Base-by-base conservation (phyloP, 1,140 invertebrate species). In the Lepidurus packardi region DNA sequence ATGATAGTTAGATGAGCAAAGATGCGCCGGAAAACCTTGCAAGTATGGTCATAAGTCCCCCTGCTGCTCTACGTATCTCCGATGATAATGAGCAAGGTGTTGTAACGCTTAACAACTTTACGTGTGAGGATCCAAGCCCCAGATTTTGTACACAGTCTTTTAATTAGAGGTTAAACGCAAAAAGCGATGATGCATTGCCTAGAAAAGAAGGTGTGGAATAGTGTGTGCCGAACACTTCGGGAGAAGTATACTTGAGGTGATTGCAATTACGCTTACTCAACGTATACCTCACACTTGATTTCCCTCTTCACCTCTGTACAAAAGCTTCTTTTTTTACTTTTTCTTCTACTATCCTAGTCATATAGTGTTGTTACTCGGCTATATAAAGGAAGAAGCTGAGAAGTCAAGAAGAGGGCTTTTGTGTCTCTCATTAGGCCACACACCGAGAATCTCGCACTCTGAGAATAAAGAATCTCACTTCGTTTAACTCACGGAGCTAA, bases 1-100 rank as follows among this genome's bases (percentile, higher is more conserved):
- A 65, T n/a, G 53, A 65, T 65, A 65, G 21, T 65, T 65, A 65
- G 53, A 11, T 65, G 53, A 65, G 53, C 53, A 65, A 65, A 65
- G 53, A 65, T 21, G 53, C 6, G 53, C 53, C 21, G 21, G 53
- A 65, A 65, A 65, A 65, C 21, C 9, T 34, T 65, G 53, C 13
- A 65, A 65, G 53, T 7, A 16, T 65, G n/a, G 53, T 65, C 53
- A 65, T 65, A 65, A 65, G 53, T 65, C n/a, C 6, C 6, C 21
- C 16, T 9, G 53, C 53, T 65, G 53, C 21, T 65, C 21, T 13
- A 65, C 53, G 53, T 65, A 65, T 65, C 21, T 65, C n/a, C 8
- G 13, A 13, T 16, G 16, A 21, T 65, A 65, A 65, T 21, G 53
- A 65, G 53, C 53, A 65, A 65, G 53, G 53, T 65, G 53, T 21